Evolutionary conservation across 2,113 vertebrate genomes (phyloP).

Genomic region (Catharus bicknelli): DNA sequence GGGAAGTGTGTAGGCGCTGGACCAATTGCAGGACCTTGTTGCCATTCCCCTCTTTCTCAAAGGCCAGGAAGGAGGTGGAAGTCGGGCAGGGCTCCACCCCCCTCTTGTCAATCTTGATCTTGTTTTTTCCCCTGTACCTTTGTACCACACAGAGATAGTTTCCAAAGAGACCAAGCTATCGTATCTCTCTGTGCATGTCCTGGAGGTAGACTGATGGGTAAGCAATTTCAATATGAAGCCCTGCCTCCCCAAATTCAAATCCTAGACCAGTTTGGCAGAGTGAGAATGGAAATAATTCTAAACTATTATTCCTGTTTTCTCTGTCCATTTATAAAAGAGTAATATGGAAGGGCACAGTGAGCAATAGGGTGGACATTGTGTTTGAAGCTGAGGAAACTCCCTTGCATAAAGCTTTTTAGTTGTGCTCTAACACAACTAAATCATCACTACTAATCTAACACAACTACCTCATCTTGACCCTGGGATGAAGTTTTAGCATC

Average conservation of each 20-base stretch:
- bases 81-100: neutral
- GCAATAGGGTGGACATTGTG: no score
- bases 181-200: neutral
- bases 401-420: neutral
- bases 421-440: neutral
- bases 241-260: neutral
- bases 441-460: neutral
- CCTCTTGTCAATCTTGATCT: neutral
- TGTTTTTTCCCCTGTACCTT: neutral
- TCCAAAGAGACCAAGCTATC: neutral
- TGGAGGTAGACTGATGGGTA: neutral
- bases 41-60: neutral
- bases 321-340: neutral
- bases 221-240: neutral
- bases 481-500: neutral
- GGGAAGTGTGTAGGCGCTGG: accelerated
- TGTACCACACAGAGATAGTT: neutral
- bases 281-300: neutral
- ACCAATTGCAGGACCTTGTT: neutral
- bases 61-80: neutral
- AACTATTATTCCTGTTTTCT: neutral
- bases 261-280: neutral
- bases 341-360: neutral
- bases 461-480: neutral
- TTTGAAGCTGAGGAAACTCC: neutral